Base-by-base conservation (phyloP, 1,140 invertebrate species). In the Plectus sambesii region DNA sequence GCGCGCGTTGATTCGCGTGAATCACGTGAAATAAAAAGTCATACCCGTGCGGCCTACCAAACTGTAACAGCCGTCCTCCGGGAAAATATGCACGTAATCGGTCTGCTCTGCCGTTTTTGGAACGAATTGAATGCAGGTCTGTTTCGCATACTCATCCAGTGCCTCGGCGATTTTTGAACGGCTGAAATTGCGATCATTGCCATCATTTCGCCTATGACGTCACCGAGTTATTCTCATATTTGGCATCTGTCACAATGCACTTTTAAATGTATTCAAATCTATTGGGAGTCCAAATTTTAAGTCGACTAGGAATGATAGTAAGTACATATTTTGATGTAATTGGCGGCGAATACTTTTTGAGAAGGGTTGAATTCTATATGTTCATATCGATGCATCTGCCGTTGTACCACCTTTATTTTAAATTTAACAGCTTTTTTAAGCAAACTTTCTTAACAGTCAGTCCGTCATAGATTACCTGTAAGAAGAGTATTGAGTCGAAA, bases 11-110 rank as follows among this genome's bases (percentile, higher is more conserved):
- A 5, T 25, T 9, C 42, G 27, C n/a, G 15, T 15, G 5, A 22
- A 12, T 2, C 9, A 8, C 5, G 0, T 1, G 2, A 23, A 22
- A 24, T 53, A 55, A 9, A 27, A 38, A 47, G 12, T 53, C 9
- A 6, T 44, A 59, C 56, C 58, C 17, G 50, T 48, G 36, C 52
- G 35, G n/a, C 58, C 58, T 12, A 60, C 58, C 6, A 59, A 42
- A 8, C 55, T 59, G 56, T 60, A 60, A 40, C 58, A 60, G 9
- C 58, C 58, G 33, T 60, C 58, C 41, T 60, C 58, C 5, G 58
- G 58, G 17, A 60, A 49, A 42, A 60, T 59, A 44, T 60, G 58
- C 45, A 60, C 49, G 40, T 60, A 60, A 37, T 60, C 58, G 20
- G 47, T 29, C 39, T 60, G 55, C 26, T 40, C 56, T 15, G 58